Conservation (phyloP, 2,888 invertebrate species). For the Ceraclea dissimilis region DNA sequence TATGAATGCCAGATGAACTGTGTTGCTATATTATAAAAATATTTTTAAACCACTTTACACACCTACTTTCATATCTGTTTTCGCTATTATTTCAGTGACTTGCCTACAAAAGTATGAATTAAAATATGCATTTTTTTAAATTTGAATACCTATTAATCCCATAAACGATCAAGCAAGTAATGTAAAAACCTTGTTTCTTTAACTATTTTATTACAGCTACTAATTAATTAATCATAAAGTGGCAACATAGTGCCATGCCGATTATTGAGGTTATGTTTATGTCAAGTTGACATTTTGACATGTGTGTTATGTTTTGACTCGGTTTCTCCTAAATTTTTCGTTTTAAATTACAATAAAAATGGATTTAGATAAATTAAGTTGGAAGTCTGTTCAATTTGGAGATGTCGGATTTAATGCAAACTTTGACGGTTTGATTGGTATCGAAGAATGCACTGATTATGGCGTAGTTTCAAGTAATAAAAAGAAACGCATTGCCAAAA, state of each 20-base stretch:
- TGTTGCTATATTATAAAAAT: neutral
- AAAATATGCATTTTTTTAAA: too few relatives aligned
- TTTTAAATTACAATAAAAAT: conserved; percentile 6
- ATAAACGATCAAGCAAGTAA: too few relatives aligned
- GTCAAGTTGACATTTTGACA: conserved; percentile 7
- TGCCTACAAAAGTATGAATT: too few relatives aligned
- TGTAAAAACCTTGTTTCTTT: too few relatives aligned
- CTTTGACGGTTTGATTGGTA: conserved; percentile 64
- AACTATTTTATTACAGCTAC: too few relatives aligned
- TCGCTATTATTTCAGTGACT: too few relatives aligned
- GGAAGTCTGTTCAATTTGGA: conserved; percentile 22
- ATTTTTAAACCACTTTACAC: too few relatives aligned
- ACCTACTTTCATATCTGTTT: too few relatives aligned
- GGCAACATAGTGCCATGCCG: too few relatives aligned
- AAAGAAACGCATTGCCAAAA: neutral
- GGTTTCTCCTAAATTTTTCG: too few relatives aligned
- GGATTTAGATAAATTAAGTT: conserved; percentile 17
- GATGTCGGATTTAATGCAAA: conserved; percentile 27
- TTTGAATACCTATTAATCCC: too few relatives aligned
- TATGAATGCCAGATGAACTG: neutral
- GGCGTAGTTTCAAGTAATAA: conserved; percentile 35
- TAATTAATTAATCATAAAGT: too few relatives aligned
- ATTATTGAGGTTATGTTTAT: conserved; percentile 12
- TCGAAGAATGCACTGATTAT: conserved; percentile 72
- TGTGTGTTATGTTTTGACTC: neutral